Conservation (phyloP, 2,797 vertebrate species). For the Macropus fuliginosus region DNA sequence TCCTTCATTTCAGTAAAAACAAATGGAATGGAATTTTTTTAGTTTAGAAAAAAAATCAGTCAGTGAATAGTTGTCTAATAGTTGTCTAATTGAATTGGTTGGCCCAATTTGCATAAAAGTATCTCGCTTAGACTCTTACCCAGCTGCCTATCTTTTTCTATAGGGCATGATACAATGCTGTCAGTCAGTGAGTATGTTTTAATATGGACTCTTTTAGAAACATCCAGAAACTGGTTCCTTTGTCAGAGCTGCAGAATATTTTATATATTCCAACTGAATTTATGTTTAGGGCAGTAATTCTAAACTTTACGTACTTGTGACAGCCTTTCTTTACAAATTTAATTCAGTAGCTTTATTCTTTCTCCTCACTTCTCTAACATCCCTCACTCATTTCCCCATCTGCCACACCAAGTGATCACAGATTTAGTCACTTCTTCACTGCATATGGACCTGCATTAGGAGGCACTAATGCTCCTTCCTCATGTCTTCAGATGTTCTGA, state of each 20-base stretch:
- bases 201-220: neutral
- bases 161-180: neutral
- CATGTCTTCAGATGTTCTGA: neutral
- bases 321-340: neutral
- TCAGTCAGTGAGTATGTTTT: neutral
- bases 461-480: neutral
- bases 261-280: neutral
- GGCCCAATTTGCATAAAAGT: neutral
- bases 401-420: neutral
- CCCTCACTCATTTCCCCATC: neutral
- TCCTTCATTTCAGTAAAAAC: constrained; percentile 24
- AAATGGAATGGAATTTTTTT: neutral
- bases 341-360: neutral
- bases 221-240: neutral
- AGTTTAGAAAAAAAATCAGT: constrained; percentile 1
- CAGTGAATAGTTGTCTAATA: neutral
- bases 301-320: neutral
- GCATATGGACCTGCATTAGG: neutral
- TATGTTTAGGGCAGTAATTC: neutral
- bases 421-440: neutral
- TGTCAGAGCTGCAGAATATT: neutral
- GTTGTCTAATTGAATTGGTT: neutral
- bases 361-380: neutral
- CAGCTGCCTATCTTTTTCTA: neutral
- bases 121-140: neutral